Conservation (phyloP, 2,113 vertebrate genomes). For the Mesoclemmys tuberculata region DNA sequence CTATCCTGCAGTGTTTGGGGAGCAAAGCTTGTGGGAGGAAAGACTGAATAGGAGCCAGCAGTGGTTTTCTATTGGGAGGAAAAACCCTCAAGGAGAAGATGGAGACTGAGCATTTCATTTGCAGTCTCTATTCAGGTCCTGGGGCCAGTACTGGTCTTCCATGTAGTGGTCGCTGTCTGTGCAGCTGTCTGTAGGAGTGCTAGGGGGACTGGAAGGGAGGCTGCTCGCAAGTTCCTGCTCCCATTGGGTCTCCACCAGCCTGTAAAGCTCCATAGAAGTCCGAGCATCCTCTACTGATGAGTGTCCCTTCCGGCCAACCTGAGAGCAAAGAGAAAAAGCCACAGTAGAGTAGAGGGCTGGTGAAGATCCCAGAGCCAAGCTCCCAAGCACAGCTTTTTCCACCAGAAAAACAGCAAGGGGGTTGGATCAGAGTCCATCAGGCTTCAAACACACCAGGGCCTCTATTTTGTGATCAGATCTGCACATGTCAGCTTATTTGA, state of each 20-base stretch:
- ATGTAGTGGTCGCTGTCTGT: constrained; percentile 84
- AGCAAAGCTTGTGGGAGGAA: not conserved
- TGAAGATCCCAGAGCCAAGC: not conserved
- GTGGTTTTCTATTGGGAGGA: rapidly evolving
- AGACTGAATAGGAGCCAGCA: not conserved
- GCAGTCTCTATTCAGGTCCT: constrained; percentile 74
- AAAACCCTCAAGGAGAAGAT: rapidly evolving
- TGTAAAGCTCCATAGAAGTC: constrained; percentile 93
- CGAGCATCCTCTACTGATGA: constrained; percentile 91
- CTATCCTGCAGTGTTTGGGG: not conserved
- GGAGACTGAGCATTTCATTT: not conserved
- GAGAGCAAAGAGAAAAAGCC: not conserved
- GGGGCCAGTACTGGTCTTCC: constrained; percentile 93
- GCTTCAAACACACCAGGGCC: not conserved
- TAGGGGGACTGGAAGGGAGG: not conserved
- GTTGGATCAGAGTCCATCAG: not conserved
- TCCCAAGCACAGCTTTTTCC: not conserved
- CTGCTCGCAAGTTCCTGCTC: constrained; percentile 77
- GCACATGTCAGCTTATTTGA: not conserved
- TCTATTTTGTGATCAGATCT: not conserved
- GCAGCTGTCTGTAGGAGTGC: constrained; percentile 24
- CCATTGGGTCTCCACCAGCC: constrained; percentile 90
- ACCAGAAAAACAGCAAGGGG: rapidly evolving
- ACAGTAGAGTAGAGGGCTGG: rapidly evolving
- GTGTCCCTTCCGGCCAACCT: constrained; percentile 88